phyloP scores from a whole-genome alignment of 35 echinoderm and acorn worm genomes.

The Eucidaris tribuloides region DNA sequence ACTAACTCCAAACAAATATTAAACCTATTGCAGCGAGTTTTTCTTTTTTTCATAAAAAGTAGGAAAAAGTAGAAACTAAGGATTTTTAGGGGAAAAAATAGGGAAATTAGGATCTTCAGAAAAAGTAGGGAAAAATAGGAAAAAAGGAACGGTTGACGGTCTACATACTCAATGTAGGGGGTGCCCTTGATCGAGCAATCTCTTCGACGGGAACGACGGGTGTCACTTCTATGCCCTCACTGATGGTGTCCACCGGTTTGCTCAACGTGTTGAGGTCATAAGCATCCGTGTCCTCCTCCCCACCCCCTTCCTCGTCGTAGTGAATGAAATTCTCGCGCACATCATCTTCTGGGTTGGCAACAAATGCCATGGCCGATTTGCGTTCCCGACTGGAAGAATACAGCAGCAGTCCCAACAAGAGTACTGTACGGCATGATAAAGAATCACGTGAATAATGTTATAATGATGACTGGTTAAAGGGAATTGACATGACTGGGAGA shows the following conservation, averaged over 20 bases:
- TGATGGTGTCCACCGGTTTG: slow-evolving; percentile 71
- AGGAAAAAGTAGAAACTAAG: too few species aligned
- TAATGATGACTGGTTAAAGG: too few species aligned
- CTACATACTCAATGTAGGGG: slow-evolving; percentile 28
- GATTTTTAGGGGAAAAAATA: too few species aligned
- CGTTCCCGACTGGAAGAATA: slow-evolving; percentile 63
- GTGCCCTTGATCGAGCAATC: slow-evolving; percentile 12
- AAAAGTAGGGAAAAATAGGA: too few species aligned
- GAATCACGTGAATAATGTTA: too few species aligned
- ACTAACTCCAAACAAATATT: too few species aligned
- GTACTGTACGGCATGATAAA: too few species aligned
- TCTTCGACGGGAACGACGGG: slow-evolving; percentile 9
- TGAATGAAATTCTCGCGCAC: slow-evolving; percentile 96
- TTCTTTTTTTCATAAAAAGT: too few species aligned
- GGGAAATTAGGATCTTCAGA: too few species aligned
- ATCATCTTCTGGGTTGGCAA: slow-evolving; percentile 89
- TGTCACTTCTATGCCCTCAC: slow-evolving; percentile 42
- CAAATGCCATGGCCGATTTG: slow-evolving; percentile 71
- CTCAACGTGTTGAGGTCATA: slow-evolving; percentile 82
- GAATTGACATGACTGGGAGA: too few species aligned
- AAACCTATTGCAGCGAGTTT: too few species aligned
- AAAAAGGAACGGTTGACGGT: too few species aligned
- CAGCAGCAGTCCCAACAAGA: slow-evolving; percentile 69
- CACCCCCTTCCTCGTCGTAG: slow-evolving; percentile 93
- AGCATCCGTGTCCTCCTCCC: slow-evolving; percentile 82